A percentile compares a stretch with the other conserved stretches of the same genome.
Evolutionary conservation across 1,140 invertebrate genomes (phyloP).

Genomic region (Sweltsa coloradensis): DNA sequence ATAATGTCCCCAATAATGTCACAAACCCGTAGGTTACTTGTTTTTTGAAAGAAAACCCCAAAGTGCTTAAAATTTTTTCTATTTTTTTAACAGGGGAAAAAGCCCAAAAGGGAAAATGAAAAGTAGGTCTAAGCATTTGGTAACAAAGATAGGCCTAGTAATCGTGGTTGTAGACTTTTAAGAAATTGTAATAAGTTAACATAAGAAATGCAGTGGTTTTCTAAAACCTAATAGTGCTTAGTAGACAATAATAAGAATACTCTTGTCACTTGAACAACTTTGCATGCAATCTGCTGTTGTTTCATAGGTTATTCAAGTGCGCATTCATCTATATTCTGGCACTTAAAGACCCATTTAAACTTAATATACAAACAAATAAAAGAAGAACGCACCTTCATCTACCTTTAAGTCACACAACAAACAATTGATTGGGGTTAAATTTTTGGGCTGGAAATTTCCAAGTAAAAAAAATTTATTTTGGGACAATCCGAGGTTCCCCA

Average conservation of each 20-base stretch:
- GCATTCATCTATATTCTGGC: background rate
- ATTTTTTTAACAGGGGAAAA: too few species aligned
- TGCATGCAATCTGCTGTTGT: background rate
- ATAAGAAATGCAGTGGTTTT: background rate
- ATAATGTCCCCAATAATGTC: too few species aligned
- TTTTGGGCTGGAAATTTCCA: constrained; percentile 26
- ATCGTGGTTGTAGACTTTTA: too few species aligned
- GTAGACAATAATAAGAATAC: background rate
- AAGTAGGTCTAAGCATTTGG: too few species aligned
- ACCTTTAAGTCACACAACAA: constrained; percentile 31
- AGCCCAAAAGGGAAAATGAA: too few species aligned
- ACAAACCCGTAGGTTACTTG: too few species aligned
- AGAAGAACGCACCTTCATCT: constrained; percentile 35
- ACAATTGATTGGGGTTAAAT: constrained; percentile 15
- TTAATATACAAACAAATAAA: constrained; percentile 8
- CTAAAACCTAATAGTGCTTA: background rate
- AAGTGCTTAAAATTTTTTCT: too few species aligned
- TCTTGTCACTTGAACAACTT: background rate
- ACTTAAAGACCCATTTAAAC: too few species aligned
- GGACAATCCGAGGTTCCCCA: too few species aligned
- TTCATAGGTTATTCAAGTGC: background rate
- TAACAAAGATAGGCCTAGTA: too few species aligned
- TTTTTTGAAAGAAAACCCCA: too few species aligned
- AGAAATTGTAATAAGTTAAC: background rate
- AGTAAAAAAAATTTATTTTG: constrained; percentile 39